Evolutionary conservation across 2,888 invertebrate genomes (phyloP).

Genomic region (Sicus ferrugineus): DNA sequence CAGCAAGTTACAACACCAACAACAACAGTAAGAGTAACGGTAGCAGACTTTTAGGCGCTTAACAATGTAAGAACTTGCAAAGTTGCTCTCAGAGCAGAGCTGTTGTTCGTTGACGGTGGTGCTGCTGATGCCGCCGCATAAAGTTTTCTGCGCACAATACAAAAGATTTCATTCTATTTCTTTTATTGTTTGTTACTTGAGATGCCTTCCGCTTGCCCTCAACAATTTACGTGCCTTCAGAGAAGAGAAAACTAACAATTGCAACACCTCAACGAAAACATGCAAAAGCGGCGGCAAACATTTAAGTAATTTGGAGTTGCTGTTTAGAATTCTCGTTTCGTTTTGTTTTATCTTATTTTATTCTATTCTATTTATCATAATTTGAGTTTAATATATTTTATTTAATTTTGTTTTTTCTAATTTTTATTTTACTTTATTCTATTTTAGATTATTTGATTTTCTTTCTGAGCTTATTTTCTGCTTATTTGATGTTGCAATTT

Average conservation of each 20-base stretch:
- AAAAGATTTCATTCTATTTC: not conserved
- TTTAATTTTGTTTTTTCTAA: not conserved
- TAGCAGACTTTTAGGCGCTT: slow-evolving; percentile 42
- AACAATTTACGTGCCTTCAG: not conserved
- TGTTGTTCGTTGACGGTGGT: not conserved
- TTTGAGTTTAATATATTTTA: not conserved
- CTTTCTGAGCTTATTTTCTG: too few relatives aligned
- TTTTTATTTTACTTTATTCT: too few relatives aligned
- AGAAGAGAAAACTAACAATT: not conserved
- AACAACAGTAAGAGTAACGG: slow-evolving; percentile 10
- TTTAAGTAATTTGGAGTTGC: not conserved
- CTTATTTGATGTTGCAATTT: not conserved
- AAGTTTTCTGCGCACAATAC: not conserved
- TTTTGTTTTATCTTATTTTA: not conserved
- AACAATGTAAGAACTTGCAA: slow-evolving; percentile 36
- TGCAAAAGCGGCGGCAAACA: not conserved
- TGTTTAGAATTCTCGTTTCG: not conserved
- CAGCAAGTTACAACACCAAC: not conserved
- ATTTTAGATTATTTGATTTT: too few relatives aligned
- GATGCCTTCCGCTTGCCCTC: not conserved
- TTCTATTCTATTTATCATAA: not conserved
- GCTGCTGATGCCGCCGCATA: not conserved
- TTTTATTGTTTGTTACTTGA: not conserved
- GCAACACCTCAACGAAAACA: not conserved
- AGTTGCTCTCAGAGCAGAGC: not conserved